phyloP scores from a whole-genome alignment of 2,888 invertebrate species.

The Serripes groenlandicus region DNA sequence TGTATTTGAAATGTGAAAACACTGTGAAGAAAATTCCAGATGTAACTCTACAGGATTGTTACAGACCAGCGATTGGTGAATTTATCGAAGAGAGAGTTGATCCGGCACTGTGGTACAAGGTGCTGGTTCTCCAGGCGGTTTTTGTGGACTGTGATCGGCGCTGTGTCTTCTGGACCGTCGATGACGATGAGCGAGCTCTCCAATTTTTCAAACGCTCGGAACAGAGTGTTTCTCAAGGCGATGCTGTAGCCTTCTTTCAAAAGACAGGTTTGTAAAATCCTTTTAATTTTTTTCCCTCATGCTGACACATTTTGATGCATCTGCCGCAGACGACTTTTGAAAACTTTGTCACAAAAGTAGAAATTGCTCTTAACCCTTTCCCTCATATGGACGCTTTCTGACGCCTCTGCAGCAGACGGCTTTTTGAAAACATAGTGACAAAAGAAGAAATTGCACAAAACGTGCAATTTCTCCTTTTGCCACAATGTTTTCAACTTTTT shows the following conservation, averaged over 20 bases:
- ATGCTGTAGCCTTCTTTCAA: constrained; percentile 38
- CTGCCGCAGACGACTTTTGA: neutral
- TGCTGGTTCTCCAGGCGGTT: constrained; percentile 77
- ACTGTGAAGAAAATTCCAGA: constrained; percentile 54
- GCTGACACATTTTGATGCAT: too few species aligned
- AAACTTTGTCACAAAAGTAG: too few species aligned
- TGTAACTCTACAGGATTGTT: constrained; percentile 71
- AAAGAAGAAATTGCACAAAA: too few species aligned
- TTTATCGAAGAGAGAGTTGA: constrained; percentile 73
- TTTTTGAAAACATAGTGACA: too few species aligned
- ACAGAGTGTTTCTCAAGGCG: neutral
- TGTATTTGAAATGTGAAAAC: constrained; percentile 68
- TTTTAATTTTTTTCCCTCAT: neutral
- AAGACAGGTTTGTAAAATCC: neutral
- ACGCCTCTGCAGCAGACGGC: too few species aligned
- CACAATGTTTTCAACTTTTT: too few species aligned
- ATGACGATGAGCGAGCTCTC: constrained; percentile 9
- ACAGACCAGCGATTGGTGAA: constrained; percentile 64
- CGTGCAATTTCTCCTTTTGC: too few species aligned
- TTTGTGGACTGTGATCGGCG: constrained; percentile 79
- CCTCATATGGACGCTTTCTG: too few species aligned
- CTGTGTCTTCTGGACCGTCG: constrained; percentile 70
- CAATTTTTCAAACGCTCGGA: neutral
- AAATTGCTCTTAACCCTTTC: too few species aligned
- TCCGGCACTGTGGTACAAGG: constrained; percentile 83